A percentile compares a stretch with the other conserved stretches of the same genome.
Evolutionary conservation across 2,888 invertebrate species (phyloP).

Genomic region (Eudemis profundana): DNA sequence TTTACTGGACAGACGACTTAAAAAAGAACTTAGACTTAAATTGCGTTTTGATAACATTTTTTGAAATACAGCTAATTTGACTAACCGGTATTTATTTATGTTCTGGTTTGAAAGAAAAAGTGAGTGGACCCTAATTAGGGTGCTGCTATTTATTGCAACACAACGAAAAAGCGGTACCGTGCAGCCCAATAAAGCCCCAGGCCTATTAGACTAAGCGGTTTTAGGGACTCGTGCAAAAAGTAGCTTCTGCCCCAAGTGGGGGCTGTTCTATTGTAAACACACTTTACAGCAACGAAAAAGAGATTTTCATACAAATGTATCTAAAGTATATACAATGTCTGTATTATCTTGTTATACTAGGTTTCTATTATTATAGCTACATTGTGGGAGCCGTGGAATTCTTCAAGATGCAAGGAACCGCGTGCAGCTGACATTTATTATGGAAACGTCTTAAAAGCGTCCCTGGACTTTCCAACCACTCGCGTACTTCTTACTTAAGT

Average conservation of each 20-base stretch:
- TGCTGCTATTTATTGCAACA: slow-evolving; percentile 4
- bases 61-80: too few species aligned
- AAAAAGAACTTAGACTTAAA: too few species aligned
- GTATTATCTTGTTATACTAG: not conserved
- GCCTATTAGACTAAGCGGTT: not conserved
- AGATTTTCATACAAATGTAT: not conserved
- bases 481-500: slow-evolving; percentile 73
- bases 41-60: not conserved
- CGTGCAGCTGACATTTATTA: slow-evolving; percentile 65
- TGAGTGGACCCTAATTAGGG: not conserved
- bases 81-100: not conserved
- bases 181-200: not conserved
- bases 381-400: slow-evolving; percentile 41
- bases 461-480: slow-evolving; percentile 73
- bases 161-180: not conserved
- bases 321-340: not conserved
- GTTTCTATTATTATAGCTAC: not conserved
- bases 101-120: not conserved
- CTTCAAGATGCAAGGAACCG: slow-evolving; percentile 49
- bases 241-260: not conserved
- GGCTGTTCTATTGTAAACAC: too few species aligned
- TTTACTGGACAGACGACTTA: too few species aligned
- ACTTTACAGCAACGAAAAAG: too few species aligned
- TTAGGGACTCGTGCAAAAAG: not conserved
- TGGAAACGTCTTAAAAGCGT: slow-evolving; percentile 74